A percentile compares a stretch with the other conserved stretches of the same genome.
Evolutionary conservation across 2,888 invertebrate genomes (phyloP).

Genomic region (Notodonta dromedarius): DNA sequence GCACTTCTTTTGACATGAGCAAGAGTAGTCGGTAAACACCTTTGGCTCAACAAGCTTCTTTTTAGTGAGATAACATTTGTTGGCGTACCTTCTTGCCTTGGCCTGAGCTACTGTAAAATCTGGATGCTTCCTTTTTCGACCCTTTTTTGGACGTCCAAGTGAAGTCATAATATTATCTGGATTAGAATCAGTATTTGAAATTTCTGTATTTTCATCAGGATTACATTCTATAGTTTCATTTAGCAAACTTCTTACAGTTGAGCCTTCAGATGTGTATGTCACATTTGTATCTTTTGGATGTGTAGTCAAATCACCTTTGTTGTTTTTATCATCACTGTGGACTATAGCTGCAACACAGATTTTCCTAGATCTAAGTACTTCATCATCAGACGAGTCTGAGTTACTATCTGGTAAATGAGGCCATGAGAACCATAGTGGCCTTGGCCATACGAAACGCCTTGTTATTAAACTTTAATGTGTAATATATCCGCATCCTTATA

Average conservation of each 20-base stretch:
- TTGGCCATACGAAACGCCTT: too few relatives aligned
- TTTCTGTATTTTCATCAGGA: too few relatives aligned
- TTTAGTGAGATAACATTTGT: slow-evolving; percentile 14
- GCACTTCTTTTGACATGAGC: slow-evolving; percentile 17
- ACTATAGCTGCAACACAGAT: slow-evolving; percentile 8
- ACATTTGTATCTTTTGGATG: slow-evolving; percentile 5
- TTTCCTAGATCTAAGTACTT: slow-evolving; percentile 6
- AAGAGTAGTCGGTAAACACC: slow-evolving; percentile 17
- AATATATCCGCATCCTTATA: too few relatives aligned
- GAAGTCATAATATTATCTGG: slow-evolving; percentile 7
- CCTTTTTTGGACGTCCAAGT: slow-evolving; percentile 15
- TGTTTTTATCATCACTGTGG: slow-evolving; percentile 8
- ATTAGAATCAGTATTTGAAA: too few relatives aligned
- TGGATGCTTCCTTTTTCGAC: slow-evolving; percentile 13
- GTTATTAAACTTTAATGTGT: too few relatives aligned
- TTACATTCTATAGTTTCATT: too few relatives aligned
- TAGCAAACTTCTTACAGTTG: too few relatives aligned
- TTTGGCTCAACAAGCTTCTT: slow-evolving; percentile 12
- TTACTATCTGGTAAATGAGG: slow-evolving; percentile 6
- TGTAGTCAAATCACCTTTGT: slow-evolving; percentile 3
- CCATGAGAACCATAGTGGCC: too few relatives aligned
- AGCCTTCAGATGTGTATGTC: too few relatives aligned
- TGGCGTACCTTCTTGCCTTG: slow-evolving; percentile 16
- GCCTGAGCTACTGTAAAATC: slow-evolving; percentile 12
- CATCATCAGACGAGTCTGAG: slow-evolving; percentile 4